Conservation (phyloP, 2,888 invertebrate species). For the Frankliniella intonsa region DNA sequence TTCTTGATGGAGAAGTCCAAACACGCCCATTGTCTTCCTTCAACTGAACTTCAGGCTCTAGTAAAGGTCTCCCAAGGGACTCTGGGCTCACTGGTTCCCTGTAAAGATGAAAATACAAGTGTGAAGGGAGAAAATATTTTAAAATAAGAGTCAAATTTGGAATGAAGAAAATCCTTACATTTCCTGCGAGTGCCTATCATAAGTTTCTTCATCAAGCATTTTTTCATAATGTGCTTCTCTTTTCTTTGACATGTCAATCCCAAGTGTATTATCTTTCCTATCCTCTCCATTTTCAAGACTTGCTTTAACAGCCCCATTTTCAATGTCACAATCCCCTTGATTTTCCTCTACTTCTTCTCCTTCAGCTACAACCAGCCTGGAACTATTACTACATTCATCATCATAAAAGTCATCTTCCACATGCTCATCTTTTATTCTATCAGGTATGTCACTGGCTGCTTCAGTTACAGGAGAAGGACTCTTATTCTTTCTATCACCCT, state of each 20-base stretch:
- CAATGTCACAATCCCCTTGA: neutral
- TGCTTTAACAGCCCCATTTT: neutral
- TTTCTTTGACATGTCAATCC: slow-evolving; percentile 12
- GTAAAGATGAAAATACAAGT: neutral
- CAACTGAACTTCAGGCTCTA: neutral
- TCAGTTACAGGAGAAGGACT: neutral
- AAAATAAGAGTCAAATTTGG: neutral
- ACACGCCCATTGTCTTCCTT: slow-evolving; percentile 3
- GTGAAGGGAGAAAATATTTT: neutral
- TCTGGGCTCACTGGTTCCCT: slow-evolving; percentile 7
- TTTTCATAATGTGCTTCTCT: neutral
- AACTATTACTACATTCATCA: slow-evolving; percentile 7
- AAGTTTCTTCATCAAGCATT: neutral
- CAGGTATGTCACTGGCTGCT: neutral
- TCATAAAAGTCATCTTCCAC: neutral
- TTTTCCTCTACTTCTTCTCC: neutral
- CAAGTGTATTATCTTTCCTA: neutral
- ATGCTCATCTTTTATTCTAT: neutral
- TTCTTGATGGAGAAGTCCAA: neutral
- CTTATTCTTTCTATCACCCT: neutral
- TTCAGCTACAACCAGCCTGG: slow-evolving; percentile 9
- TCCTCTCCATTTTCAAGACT: neutral
- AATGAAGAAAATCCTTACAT: neutral
- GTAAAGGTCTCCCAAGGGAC: neutral
- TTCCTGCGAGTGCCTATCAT: neutral